These are phyloP conservation scores for Porites evermanni DNA, from an alignment of 92 coral and sea anemone genomes.

Conservation along the genomic window DNA sequence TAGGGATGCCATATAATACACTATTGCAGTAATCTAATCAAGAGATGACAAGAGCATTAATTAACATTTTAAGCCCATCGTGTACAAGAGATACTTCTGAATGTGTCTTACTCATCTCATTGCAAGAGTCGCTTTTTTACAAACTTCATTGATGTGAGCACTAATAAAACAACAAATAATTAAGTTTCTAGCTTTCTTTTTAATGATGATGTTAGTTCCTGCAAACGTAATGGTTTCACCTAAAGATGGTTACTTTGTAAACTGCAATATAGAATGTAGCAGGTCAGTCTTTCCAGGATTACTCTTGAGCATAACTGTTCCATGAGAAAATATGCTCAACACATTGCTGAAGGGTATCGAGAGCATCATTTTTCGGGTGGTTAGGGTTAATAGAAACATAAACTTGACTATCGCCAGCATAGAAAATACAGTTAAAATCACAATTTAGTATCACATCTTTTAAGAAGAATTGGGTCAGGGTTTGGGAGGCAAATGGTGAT, in stretches of 20 bases:
- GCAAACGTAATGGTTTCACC: background rate
- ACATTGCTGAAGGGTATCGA: background rate
- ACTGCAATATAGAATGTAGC: background rate
- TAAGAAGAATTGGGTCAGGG: too few relatives aligned
- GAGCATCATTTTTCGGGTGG: background rate
- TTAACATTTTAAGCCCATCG: background rate
- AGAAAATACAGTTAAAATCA: too few relatives aligned
- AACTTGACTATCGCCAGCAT: too few relatives aligned
- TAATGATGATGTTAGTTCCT: background rate
- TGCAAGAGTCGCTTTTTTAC: background rate
- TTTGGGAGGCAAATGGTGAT: too few relatives aligned
- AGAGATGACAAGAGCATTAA: conserved; percentile 26
- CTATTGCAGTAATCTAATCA: conserved; percentile 33
- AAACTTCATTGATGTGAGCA: background rate
- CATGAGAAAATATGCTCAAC: conserved; percentile 1
- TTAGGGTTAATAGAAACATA: too few relatives aligned
- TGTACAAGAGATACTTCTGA: conserved; percentile 20
- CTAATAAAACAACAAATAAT: background rate
- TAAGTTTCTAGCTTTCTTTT: conserved; percentile 3
- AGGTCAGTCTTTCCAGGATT: background rate
- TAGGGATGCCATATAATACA: conserved; percentile 25
- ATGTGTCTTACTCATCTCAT: conserved; percentile 21
- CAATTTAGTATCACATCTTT: too few relatives aligned
- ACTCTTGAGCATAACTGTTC: background rate
- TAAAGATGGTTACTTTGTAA: background rate